Evolutionary conservation across 2,888 invertebrate genomes (phyloP).

Genomic region (Ectropis crepuscularia): DNA sequence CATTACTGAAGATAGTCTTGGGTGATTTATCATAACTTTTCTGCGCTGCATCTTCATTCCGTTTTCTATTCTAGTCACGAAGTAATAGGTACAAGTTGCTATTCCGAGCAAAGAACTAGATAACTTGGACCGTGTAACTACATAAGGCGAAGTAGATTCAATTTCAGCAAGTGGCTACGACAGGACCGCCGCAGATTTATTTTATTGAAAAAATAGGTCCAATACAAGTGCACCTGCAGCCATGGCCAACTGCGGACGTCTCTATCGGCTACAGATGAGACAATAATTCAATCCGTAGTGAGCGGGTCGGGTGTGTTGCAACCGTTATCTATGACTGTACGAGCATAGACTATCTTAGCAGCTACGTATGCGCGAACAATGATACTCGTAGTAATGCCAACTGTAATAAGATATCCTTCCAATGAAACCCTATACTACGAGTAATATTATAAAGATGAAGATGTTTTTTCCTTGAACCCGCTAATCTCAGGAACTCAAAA

Average conservation of each 20-base stretch:
- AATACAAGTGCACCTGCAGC: conserved; percentile 57
- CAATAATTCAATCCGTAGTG: conserved; percentile 66
- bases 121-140: conserved; percentile 33
- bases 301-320: not conserved
- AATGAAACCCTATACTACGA: too few species aligned
- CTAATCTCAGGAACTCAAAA: too few species aligned
- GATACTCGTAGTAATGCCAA: too few species aligned
- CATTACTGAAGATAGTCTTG: conserved; percentile 23
- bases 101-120: conserved; percentile 33
- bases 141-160: conserved; percentile 30
- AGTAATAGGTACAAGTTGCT: conserved; percentile 34
- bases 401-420: too few species aligned
- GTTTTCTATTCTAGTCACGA: conserved; percentile 41
- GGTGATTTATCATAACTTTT: conserved; percentile 32
- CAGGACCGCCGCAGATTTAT: conserved; percentile 22
- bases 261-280: conserved; percentile 54
- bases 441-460: too few species aligned
- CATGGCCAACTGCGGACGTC: conserved; percentile 39
- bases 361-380: too few species aligned
- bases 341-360: too few species aligned
- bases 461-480: too few species aligned
- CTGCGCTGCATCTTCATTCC: conserved; percentile 23
- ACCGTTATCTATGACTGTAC: too few species aligned
- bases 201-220: conserved; percentile 20
- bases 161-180: conserved; percentile 27